A percentile compares a stretch with the other conserved stretches of the same genome.
These are phyloP conservation scores for Euspilapteryx auroguttella DNA, from an alignment of 2,888 invertebrate genomes.

Conservation along the genomic window DNA sequence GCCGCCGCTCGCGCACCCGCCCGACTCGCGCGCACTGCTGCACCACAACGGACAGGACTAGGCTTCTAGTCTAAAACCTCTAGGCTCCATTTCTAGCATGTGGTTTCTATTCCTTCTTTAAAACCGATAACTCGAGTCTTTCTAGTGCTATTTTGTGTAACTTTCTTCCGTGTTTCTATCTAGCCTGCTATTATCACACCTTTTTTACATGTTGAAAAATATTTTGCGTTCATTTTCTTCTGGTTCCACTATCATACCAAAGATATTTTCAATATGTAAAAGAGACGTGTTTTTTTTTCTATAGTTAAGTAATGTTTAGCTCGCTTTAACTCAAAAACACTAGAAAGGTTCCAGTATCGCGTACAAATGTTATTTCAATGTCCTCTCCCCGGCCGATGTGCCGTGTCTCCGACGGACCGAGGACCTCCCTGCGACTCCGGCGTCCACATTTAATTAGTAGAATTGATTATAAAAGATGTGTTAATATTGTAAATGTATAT, in stretches of 20 bases:
- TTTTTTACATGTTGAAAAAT: background rate
- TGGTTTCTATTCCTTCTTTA: too few species aligned
- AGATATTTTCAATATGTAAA: background rate
- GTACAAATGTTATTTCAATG: too few species aligned
- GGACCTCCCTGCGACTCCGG: too few species aligned
- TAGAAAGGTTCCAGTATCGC: conserved; percentile 25
- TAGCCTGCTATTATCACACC: background rate
- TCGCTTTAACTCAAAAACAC: too few species aligned
- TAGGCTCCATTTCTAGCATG: too few species aligned
- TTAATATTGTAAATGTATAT: conserved; percentile 8
- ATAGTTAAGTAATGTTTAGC: too few species aligned
- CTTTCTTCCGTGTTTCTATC: too few species aligned
- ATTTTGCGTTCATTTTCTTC: conserved; percentile 1
- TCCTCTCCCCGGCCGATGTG: too few species aligned
- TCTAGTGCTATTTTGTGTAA: background rate
- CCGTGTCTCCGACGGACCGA: too few species aligned
- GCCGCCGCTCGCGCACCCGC: conserved; percentile 57
- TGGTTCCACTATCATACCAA: background rate
- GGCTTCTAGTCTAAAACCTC: conserved; percentile 12
- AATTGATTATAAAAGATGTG: conserved; percentile 42
- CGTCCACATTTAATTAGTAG: conserved; percentile 47
- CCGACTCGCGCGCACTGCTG: conserved; percentile 67
- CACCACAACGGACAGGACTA: conserved; percentile 84
- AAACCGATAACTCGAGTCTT: conserved; percentile 8
- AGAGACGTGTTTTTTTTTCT: too few species aligned